Evolutionary conservation across 2,888 invertebrate species (phyloP), one percentile per base, ranked within the genome.

Genomic region (Stenurella melanura): DNA sequence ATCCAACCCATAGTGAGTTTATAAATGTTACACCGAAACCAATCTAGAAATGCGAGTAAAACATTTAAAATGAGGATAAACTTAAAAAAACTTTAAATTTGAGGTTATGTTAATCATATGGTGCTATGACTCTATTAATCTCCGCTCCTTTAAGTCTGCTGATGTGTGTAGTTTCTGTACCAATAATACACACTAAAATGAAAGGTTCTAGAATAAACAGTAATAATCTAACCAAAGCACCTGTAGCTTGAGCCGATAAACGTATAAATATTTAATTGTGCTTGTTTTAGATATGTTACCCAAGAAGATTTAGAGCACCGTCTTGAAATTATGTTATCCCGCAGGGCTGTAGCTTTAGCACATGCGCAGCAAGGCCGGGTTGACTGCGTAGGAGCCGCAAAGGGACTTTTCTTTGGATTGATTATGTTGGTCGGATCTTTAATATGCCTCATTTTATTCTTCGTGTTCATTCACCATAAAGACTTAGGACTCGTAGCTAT

Each of bases 351-450:
- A 78, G 96, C 95, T 71, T 92, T 96, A 90, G 96, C 96, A 72
- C 95, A 96, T 83, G 96, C 95, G 82, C 94, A 94, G 86, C 94
- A 95, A 82, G 96, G 96, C 82, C 93, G 96, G 70, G 96, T 98
- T 76, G 98, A 98, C 91, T 98, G 98, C 89, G 96, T 97, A 56
- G 97, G 98, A 30, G 97, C 98, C 34, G 97, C 97, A 87, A 96
- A 96, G 89, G 97, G 97, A 83, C 93, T 97, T 71, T 97, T 97
- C 93, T 96, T 96, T 90, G 97, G 97, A 85, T 92, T 97, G 70
- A 92, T 97, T 78, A 93, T 97, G 81, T 92, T 97, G 85, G 97
- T 97, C 82, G 96, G 96, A 74, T 96, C 97, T 21, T 92, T 97
- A 84, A 97, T 97, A 90, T 97, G 97, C 90, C 92, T 98, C 89